Evolutionary conservation across 2,113 vertebrate genomes (phyloP), one percentile per base, ranked within the genome.

Genomic region (Zootoca vivipara): DNA sequence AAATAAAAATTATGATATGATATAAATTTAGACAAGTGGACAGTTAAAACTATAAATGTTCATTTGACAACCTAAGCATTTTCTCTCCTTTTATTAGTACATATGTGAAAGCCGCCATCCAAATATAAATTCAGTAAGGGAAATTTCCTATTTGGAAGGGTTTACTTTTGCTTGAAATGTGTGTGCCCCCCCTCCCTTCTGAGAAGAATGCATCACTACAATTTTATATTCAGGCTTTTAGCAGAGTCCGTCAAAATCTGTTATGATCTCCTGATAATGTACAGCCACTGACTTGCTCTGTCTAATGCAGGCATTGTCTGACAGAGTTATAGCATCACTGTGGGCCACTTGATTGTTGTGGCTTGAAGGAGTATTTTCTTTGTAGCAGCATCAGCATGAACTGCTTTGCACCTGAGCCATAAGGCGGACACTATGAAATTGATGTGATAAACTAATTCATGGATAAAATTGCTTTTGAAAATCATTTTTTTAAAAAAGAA

Each of bases 171-270:
- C 35, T 58, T 70, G 46, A 90, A 22, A 16, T 88, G 1, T 79
- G 92, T 38, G 89, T 42, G 3, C 22, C 28, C 62, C 12, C n/a
- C 4, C 7, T 16, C 28, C 20, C 42, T 78, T 94, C 85, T 58
- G 30, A 85, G 85, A 69, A 73, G 75, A 90, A 7, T 13, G 0
- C n/a, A 28, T 85, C 74, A 12, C 65, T 85, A 69, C 69, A 70
- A 38, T 94, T 94, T 88, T 33, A 30, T 81, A 22, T 85, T 88
- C n/a, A 78, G 26, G 56, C 67, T 91, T 93, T 90, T 79, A 92
- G 42, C 58, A 69, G 87, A 82, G 62, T 74, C 85, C 64, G 3
- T 89, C 87, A 85, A 24, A 84, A 12, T 70, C 77, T 90, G 52
- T 92, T 91, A 87, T 22, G 3, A 40, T 65, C 85, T 93, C 10